These are phyloP conservation scores for Volucella bombylans DNA, from an alignment of 2,888 invertebrate genomes.

Conservation along the genomic window DNA sequence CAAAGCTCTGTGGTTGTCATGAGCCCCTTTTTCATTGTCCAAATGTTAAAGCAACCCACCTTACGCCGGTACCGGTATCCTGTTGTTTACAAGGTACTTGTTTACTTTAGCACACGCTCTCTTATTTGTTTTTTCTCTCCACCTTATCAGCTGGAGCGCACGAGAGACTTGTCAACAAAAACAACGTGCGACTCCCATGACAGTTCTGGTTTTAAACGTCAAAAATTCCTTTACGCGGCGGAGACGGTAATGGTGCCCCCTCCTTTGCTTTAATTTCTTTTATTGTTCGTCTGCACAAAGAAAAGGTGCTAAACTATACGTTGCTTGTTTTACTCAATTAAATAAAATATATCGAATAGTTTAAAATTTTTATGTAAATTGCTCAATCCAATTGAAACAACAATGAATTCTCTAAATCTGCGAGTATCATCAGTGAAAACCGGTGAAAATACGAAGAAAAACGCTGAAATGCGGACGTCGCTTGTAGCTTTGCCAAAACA, in stretches of 20 bases:
- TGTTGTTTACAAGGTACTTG: conserved; percentile 19
- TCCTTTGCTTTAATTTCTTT: conserved; percentile 11
- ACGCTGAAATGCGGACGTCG: conserved; percentile 77
- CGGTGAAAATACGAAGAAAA: conserved; percentile 77
- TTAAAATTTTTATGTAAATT: conserved; percentile 13
- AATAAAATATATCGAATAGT: neutral
- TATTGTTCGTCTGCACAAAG: conserved; percentile 29
- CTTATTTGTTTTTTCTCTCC: neutral
- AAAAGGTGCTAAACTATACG: conserved; percentile 4
- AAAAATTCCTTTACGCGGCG: conserved; percentile 22
- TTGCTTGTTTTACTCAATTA: conserved; percentile 7
- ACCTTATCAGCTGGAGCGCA: conserved; percentile 30
- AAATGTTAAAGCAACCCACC: neutral
- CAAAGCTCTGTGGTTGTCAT: too few relatives aligned
- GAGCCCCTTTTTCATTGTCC: too few relatives aligned
- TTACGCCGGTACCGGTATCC: conserved; percentile 1
- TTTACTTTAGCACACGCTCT: neutral
- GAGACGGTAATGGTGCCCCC: neutral
- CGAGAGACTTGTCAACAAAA: conserved; percentile 48
- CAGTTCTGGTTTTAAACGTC: conserved; percentile 29
- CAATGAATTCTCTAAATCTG: conserved; percentile 78
- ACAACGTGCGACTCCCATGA: conserved; percentile 55
- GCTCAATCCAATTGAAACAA: neutral
- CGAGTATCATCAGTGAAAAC: conserved; percentile 77
- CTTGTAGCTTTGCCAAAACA: conserved; percentile 75